Conservation (phyloP, 2,797 vertebrate genomes). For the Emys orbicularis region DNA sequence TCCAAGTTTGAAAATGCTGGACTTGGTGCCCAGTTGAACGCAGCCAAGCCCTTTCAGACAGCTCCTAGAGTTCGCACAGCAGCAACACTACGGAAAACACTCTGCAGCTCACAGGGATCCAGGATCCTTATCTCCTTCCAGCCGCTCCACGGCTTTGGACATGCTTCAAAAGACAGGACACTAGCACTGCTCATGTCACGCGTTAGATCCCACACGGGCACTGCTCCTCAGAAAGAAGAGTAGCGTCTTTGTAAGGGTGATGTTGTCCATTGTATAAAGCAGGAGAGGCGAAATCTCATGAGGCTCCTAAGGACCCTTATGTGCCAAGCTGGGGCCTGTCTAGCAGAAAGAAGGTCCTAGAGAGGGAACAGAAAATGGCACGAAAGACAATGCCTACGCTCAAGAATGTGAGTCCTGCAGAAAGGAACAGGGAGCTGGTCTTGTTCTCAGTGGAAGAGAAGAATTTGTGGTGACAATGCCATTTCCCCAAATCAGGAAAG, state of each 20-base stretch:
- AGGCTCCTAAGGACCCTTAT: background rate
- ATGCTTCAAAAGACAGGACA: background rate
- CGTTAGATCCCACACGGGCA: background rate
- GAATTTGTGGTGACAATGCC: background rate
- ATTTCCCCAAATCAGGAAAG: background rate
- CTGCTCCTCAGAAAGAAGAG: background rate
- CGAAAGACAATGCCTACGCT: constrained; percentile 55
- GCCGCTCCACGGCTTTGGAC: background rate
- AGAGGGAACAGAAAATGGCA: constrained; percentile 16
- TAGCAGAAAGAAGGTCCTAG: background rate
- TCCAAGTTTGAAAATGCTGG: background rate
- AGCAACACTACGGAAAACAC: background rate
- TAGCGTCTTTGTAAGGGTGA: background rate
- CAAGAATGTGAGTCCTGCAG: constrained; percentile 66
- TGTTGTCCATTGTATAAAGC: background rate
- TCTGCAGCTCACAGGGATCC: background rate
- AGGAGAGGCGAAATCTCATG: background rate
- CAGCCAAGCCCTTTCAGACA: background rate
- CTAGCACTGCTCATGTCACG: background rate
- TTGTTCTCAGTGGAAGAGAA: constrained; percentile 28
- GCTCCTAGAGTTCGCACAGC: background rate
- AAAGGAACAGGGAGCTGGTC: constrained; percentile 15
- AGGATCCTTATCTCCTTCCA: background rate
- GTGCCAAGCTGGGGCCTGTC: background rate
- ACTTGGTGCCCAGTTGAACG: background rate